These are phyloP conservation scores for Chloroceryle aenea DNA, from an alignment of 2,113 vertebrate genomes.

Conservation along the genomic window DNA sequence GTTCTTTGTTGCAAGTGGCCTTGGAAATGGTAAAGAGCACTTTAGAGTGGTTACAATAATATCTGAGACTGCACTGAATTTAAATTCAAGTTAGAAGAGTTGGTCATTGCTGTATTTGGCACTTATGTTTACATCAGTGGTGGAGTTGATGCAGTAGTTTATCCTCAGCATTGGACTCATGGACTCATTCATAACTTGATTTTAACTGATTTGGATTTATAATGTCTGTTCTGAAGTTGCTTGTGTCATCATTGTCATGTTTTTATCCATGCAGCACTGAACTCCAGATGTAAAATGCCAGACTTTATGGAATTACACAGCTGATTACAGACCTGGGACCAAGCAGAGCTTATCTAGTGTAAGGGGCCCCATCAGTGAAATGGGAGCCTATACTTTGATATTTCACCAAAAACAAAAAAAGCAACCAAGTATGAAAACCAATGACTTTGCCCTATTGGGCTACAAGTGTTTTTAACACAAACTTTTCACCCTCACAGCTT, in stretches of 20 bases:
- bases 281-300: not conserved
- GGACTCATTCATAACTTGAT: not conserved
- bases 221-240: not conserved
- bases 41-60: not conserved
- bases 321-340: not conserved
- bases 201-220: not conserved
- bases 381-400: not conserved
- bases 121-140: not conserved
- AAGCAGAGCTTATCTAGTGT: not conserved
- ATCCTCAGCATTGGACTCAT: not conserved
- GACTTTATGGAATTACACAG: not conserved
- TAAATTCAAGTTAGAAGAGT: not conserved
- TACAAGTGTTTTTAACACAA: not conserved
- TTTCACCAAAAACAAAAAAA: not conserved
- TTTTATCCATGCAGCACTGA: not conserved
- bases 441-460: not conserved
- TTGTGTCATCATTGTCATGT: not conserved
- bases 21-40: not conserved
- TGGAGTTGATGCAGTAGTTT: not conserved
- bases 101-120: not conserved
- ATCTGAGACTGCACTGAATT: not conserved
- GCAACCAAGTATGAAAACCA: not conserved
- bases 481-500: not conserved
- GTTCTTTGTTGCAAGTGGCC: not conserved
- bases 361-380: accelerated